Base-by-base conservation (phyloP, 2,797 vertebrate species). In the Microctenopoma stevenorrisi region DNA sequence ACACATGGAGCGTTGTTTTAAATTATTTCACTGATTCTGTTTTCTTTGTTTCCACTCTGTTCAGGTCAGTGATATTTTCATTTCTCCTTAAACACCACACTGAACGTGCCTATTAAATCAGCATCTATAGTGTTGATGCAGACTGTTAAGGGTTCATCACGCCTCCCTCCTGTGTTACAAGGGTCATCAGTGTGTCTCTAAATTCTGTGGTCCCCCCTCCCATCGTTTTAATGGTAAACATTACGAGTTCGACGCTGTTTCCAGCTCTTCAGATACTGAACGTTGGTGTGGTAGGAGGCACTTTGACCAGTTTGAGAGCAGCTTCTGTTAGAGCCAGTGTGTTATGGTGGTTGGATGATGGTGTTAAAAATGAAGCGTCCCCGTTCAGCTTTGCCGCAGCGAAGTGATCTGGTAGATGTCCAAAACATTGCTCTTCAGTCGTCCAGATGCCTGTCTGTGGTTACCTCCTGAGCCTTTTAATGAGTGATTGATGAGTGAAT, bases 361-460 rank as follows among this genome's bases (percentile, higher is more conserved):
- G 52, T 33, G 62, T 6, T 12, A 61, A 25, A 37, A n/a, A 60
- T 62, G 35, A 72, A 52, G 58, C 37, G n/a, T 51, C 44, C 30
- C 16, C 11, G 51, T 64, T 2, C 52, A 52, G 64, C 60, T 58
- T 50, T 9, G n/a, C 43, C 12, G 18, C 57, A 52, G 35, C 53
- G 37, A 22, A 13, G 16, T 35, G 68, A 66, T 77, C 33, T 56
- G 72, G 58, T 49, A 60, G 54, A 62, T 42, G 57, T 67, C 55
- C 42, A 52, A 64, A 69, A 18, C 62, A 13, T 57, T 60, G 56
- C 72, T 80, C 76, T 64, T 82, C 64, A 70, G 55, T 65, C 74
- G 79, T 84, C 76, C 61, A 90, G 90, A 89, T 92, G 91, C 88
- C 90, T 90, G 74, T 54, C 47, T 26, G 67, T 42, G 56, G 71